Evolutionary conservation across 2,797 vertebrate genomes (phyloP).

Genomic region (Epinephelus malabaricus): DNA sequence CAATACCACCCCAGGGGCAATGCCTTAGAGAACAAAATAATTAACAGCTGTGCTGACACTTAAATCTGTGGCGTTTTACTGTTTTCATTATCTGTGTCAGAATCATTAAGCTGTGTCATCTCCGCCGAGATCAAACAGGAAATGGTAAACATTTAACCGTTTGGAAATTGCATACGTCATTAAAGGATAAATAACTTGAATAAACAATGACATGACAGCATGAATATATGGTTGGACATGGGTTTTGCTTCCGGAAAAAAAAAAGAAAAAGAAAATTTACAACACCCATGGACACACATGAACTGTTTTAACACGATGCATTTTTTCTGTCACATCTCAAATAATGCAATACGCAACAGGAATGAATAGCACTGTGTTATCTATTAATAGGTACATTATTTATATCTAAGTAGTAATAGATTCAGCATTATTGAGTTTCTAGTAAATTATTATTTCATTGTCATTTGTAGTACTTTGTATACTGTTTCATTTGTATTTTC

Average conservation of each 20-base stretch:
- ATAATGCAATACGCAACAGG: too few species aligned
- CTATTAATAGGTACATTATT: too few species aligned
- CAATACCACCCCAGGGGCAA: slow-evolving; percentile 55
- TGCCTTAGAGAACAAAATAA: slow-evolving; percentile 64
- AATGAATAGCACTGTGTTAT: too few species aligned
- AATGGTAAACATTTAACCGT: slow-evolving; percentile 17
- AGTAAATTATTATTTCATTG: too few species aligned
- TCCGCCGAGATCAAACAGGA: slow-evolving; percentile 21
- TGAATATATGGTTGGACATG: background rate
- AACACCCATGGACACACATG: background rate
- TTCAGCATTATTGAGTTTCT: too few species aligned
- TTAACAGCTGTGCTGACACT: slow-evolving; percentile 74
- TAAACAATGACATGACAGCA: background rate
- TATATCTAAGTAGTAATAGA: too few species aligned
- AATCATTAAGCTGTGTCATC: slow-evolving; percentile 70
- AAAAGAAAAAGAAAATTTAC: background rate
- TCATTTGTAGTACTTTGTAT: too few species aligned
- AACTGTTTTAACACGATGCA: background rate
- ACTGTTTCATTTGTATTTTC: too few species aligned
- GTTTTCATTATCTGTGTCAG: slow-evolving; percentile 74
- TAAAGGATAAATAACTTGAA: background rate
- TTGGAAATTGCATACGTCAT: background rate
- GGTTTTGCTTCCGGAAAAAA: background rate
- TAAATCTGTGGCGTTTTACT: slow-evolving; percentile 56
- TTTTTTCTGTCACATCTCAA: background rate